Percentiles rank a stretch among this genome's conserved stretches.
These are phyloP conservation scores for Meloidogyne hapla DNA, from an alignment of 1,140 invertebrate species.

Conservation along the genomic window DNA sequence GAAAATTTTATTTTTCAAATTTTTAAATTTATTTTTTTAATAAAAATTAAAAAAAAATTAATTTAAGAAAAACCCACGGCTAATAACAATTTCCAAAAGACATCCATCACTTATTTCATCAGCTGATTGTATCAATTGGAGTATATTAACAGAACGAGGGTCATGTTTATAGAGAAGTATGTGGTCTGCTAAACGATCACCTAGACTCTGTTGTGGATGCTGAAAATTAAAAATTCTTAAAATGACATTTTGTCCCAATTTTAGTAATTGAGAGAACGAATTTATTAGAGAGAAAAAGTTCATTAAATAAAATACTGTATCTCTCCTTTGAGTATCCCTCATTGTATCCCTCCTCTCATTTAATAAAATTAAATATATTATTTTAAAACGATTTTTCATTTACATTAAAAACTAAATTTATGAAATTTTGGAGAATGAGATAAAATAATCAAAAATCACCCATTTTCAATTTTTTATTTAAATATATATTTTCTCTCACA, in stretches of 20 bases:
- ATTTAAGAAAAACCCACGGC: constrained; percentile 51
- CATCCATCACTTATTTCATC: constrained; percentile 57
- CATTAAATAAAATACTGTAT: too few species aligned
- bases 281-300: too few species aligned
- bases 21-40: not conserved
- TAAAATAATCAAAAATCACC: too few species aligned
- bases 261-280: too few species aligned
- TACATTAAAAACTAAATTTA: not conserved
- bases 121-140: constrained; percentile 52
- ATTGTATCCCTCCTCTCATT: too few species aligned
- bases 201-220: constrained; percentile 46
- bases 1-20: too few species aligned
- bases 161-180: constrained; percentile 61
- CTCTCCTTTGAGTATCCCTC: too few species aligned
- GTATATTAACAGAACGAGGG: constrained; percentile 62
- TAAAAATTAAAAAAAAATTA: not conserved
- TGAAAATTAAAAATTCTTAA: constrained; percentile 24
- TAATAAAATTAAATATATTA: not conserved
- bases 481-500: constrained; percentile 40
- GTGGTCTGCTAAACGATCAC: constrained; percentile 49
- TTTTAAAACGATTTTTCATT: not conserved
- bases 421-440: too few species aligned
- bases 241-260: not conserved
- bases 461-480: too few species aligned
- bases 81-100: constrained; percentile 59